Evolutionary conservation across 2,797 vertebrate species (phyloP).

Genomic region (Sphaeramia orbicularis): DNA sequence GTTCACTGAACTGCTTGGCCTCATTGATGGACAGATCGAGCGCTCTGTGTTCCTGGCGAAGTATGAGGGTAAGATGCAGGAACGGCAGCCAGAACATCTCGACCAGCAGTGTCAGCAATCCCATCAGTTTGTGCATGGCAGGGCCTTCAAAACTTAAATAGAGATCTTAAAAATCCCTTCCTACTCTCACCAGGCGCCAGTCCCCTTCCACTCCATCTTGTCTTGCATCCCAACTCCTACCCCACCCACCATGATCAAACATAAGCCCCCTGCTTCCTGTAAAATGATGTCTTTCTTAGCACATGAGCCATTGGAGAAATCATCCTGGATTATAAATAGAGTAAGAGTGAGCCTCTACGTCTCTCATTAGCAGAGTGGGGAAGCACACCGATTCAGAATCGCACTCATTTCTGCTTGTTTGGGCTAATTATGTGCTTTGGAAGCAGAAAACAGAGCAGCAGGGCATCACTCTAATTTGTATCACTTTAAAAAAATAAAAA

Average conservation of each 20-base stretch:
- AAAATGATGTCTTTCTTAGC: slow-evolving; percentile 75
- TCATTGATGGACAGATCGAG: slow-evolving; percentile 62
- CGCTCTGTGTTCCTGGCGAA: slow-evolving; percentile 67
- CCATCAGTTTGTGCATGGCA: slow-evolving; percentile 50
- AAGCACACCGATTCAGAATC: slow-evolving; percentile 71
- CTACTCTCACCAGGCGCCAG: slow-evolving; percentile 32
- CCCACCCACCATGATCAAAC: slow-evolving; percentile 69
- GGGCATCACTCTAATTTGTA: slow-evolving; percentile 81
- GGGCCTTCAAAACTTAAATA: slow-evolving; percentile 50
- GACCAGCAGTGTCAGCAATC: slow-evolving; percentile 46
- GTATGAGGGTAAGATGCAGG: slow-evolving; percentile 69
- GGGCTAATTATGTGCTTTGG: slow-evolving; percentile 83
- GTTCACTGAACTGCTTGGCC: slow-evolving; percentile 60
- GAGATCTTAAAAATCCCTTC: slow-evolving; percentile 56
- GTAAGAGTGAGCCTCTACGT: slow-evolving; percentile 68
- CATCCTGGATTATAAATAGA: slow-evolving; percentile 81
- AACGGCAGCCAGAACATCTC: slow-evolving; percentile 42
- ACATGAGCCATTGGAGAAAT: slow-evolving; percentile 76
- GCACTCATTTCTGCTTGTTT: slow-evolving; percentile 80
- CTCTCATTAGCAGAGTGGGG: slow-evolving; percentile 77
- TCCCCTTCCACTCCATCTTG: slow-evolving; percentile 33
- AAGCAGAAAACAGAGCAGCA: slow-evolving; percentile 80
- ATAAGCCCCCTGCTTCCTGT: slow-evolving; percentile 58
- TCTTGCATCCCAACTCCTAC: slow-evolving; percentile 40
- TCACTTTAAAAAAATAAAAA: slow-evolving; percentile 59